Conservation (phyloP, 2,888 invertebrate genomes). For the Dexiosoma caninum region DNA sequence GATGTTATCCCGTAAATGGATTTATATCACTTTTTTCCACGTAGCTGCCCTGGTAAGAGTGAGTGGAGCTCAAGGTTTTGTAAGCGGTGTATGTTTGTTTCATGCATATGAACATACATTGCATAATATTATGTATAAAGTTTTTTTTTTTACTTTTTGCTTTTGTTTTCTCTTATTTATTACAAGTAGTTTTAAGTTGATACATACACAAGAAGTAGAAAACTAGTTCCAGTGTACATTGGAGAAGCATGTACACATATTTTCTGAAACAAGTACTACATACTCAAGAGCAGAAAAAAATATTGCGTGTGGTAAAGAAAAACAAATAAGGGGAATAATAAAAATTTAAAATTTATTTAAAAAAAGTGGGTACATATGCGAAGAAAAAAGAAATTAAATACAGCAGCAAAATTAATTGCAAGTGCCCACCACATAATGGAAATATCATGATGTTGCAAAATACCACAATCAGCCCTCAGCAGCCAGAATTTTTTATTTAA, state of each 20-base stretch:
- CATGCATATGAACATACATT: neutral
- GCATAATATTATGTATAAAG: neutral
- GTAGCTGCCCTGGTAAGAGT: slow-evolving; percentile 23
- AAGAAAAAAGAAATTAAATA: slow-evolving; percentile 17
- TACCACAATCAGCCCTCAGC: slow-evolving; percentile 38
- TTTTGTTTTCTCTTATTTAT: slow-evolving; percentile 45
- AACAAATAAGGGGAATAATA: slow-evolving; percentile 6
- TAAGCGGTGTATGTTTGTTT: slow-evolving; percentile 20
- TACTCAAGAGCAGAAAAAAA: slow-evolving; percentile 8
- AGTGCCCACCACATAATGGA: slow-evolving; percentile 52
- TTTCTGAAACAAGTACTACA: slow-evolving; percentile 34
- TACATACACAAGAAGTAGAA: slow-evolving; percentile 25
- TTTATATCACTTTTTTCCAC: slow-evolving; percentile 51
- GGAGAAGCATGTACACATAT: slow-evolving; percentile 22
- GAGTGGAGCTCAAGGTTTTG: slow-evolving; percentile 24
- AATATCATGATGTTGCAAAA: slow-evolving; percentile 54
- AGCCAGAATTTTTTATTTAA: slow-evolving; percentile 36
- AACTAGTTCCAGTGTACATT: neutral
- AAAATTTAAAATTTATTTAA: neutral
- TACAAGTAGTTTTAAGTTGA: slow-evolving; percentile 50
- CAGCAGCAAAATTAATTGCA: slow-evolving; percentile 50
- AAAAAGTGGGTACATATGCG: neutral
- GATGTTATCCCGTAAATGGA: slow-evolving; percentile 51
- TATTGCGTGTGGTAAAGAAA: slow-evolving; percentile 7
- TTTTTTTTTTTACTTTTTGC: neutral